Conservation (phyloP, 2,888 invertebrate species). For the Junonia oenone region DNA sequence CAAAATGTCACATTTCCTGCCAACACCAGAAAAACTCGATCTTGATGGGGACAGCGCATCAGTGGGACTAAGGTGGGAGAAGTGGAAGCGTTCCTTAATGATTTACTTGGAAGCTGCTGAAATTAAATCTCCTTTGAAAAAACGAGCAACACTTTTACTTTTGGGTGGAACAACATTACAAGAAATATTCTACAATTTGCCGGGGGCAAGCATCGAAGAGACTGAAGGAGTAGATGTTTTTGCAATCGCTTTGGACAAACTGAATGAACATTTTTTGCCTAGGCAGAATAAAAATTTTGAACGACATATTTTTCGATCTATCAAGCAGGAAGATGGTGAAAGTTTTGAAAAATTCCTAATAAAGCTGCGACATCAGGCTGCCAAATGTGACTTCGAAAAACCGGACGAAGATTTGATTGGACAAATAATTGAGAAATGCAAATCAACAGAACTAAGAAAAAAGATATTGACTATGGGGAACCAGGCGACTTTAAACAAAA, state of each 20-base stretch:
- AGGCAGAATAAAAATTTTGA: constrained; percentile 6
- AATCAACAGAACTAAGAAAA: not conserved
- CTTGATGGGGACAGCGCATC: constrained; percentile 29
- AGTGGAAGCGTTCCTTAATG: constrained; percentile 35
- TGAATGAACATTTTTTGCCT: constrained; percentile 9
- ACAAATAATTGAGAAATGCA: constrained; percentile 2
- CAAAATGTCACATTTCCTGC: too few species aligned
- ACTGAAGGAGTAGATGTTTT: constrained; percentile 9
- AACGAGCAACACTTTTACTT: constrained; percentile 31
- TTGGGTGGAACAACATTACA: constrained; percentile 33
- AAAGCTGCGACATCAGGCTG: not conserved
- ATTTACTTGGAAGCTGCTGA: not conserved
- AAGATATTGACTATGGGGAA: not conserved
- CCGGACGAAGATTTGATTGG: constrained; percentile 5
- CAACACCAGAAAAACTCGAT: too few species aligned
- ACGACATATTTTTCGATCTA: constrained; percentile 12
- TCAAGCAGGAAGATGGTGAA: constrained; percentile 13
- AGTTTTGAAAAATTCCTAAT: constrained; percentile 12
- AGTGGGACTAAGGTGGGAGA: constrained; percentile 35
- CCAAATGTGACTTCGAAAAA: not conserved
- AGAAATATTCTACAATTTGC: constrained; percentile 36
- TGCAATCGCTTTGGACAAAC: constrained; percentile 13
- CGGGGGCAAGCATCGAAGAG: constrained; percentile 23
- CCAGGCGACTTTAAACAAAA: constrained; percentile 1
- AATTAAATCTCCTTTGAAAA: constrained; percentile 5